Base-by-base conservation (phyloP, 2,888 invertebrate species). In the Ypsolopha sequella region DNA sequence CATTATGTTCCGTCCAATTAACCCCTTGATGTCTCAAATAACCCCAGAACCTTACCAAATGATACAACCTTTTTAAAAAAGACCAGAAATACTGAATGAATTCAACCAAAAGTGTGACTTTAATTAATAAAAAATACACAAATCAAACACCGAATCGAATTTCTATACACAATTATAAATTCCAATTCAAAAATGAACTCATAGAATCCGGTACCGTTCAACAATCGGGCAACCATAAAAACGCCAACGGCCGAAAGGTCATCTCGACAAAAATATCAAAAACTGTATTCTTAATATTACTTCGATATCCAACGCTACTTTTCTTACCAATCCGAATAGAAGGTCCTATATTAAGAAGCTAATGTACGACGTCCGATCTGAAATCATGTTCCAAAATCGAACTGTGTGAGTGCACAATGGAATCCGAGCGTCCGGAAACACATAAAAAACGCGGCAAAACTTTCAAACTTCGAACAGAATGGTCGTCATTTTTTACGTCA, bases 391-490 rank as follows among this genome's bases (percentile, higher is more conserved):
- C 24, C 33, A 41, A 24, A 41, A 24, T 39, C 49, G 50, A 41
- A 36, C 13, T 13, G 13, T 14, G 8, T 39, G n/a, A n/a, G 36
- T 35, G 13, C 43, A 68, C 66, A 75, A 74, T 76, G 80, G 82
- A 80, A 80, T 80, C 79, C 68, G 70, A 66, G 68, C 74, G 79
- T 70, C 75, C 85, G 85, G 85, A 86, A 86, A 85, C 80, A 76
- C 68, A 82, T 77, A 85, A 86, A 84, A 84, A 84, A 70, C 79
- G 84, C 85, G 84, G 84, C 82, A 76, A 84, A 84, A 80, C 75
- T 80, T 80, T 81, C 76, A 80, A 84, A 81, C 74, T 75, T 71
- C 60, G 71, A 76, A 76, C 76, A 80, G 76, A 85, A 86, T 84
- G 84, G 80, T 65, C 77, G 73, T 80, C 80, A 86, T 86, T 85